phyloP scores from a whole-genome alignment of 2,888 invertebrate genomes.

The Ditula angustiorana region DNA sequence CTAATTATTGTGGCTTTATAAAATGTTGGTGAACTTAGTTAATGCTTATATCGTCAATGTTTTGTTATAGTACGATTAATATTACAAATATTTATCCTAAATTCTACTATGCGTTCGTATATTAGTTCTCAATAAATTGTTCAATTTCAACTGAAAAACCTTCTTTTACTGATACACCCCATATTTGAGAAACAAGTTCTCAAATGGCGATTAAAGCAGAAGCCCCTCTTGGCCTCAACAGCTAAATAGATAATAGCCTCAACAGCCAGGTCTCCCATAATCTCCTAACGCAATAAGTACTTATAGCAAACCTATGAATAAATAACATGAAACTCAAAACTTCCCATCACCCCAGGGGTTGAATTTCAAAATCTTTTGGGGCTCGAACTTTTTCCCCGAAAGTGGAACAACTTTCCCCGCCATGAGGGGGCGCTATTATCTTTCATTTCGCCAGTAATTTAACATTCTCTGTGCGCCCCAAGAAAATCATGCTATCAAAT shows the following conservation, averaged over 20 bases:
- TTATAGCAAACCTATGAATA: conserved; percentile 72
- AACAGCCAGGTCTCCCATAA: conserved; percentile 26
- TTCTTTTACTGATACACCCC: conserved; percentile 42
- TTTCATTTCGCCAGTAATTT: conserved; percentile 84
- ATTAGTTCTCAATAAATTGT: conserved; percentile 84
- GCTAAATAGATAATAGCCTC: conserved; percentile 28
- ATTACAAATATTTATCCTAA: conserved; percentile 83
- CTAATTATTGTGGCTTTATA: conserved; percentile 77
- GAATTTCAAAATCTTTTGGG: conserved; percentile 78
- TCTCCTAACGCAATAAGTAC: conserved; percentile 37
- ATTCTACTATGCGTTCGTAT: conserved; percentile 84
- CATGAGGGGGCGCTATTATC: conserved; percentile 81
- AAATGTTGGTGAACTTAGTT: conserved; percentile 79
- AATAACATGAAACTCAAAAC: conserved; percentile 70
- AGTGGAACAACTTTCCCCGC: conserved; percentile 68
- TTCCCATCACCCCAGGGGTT: conserved; percentile 63
- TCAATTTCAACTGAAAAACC: conserved; percentile 65
- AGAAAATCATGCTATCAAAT: conserved; percentile 83
- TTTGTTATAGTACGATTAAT: conserved; percentile 81
- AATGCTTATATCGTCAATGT: conserved; percentile 79
- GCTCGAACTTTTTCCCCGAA: conserved; percentile 74
- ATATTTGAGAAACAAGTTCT: background rate
- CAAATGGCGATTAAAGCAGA: background rate
- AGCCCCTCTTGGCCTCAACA: background rate
- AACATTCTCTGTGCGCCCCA: conserved; percentile 78